phyloP scores from a whole-genome alignment of 2,797 vertebrate species.

The Hybognathus amarus region DNA sequence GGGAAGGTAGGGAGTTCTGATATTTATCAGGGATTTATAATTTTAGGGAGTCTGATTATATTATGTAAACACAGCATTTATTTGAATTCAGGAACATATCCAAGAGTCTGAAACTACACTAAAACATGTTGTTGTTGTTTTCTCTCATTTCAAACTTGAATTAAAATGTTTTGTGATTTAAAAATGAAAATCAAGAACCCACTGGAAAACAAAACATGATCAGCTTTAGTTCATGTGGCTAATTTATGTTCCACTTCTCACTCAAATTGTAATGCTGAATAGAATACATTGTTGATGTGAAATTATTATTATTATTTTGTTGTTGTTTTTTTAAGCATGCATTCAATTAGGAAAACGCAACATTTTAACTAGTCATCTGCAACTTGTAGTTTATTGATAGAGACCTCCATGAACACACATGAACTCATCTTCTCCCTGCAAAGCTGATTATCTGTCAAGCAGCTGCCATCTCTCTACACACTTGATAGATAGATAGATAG shows the following conservation, averaged over 20 bases:
- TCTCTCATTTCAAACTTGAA: no score
- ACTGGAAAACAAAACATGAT: not conserved
- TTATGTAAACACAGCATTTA: not conserved
- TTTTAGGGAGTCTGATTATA: not conserved
- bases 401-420: not conserved
- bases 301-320: no score
- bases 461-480: not conserved
- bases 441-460: constrained; percentile 3
- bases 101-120: not conserved
- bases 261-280: not conserved
- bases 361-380: not conserved
- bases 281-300: no score
- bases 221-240: not conserved
- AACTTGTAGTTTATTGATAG: not conserved
- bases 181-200: not conserved
- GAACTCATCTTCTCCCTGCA: not conserved
- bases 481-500: fast-evolving
- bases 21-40: no score
- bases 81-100: not conserved
- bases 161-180: not conserved
- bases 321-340: not conserved
- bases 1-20: not conserved
- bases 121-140: no score
- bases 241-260: not conserved
- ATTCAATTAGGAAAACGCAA: no score